A percentile compares a stretch with the other conserved stretches of the same genome.
phyloP scores from a whole-genome alignment of 2,113 vertebrate species.

The Callocephalon fimbriatum region DNA sequence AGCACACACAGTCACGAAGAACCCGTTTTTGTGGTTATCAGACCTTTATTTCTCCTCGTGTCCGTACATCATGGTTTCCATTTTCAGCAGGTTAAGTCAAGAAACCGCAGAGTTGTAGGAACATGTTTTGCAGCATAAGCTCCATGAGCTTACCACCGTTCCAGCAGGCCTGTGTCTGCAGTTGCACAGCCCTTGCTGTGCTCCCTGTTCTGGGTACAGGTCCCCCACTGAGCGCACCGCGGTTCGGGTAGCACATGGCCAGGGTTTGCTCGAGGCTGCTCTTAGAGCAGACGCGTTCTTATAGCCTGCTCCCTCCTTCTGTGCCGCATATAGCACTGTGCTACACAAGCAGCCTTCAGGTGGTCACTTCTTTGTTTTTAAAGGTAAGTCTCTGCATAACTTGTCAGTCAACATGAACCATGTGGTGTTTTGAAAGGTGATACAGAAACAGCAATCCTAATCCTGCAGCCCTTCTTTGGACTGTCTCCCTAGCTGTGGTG shows the following conservation, averaged over 20 bases:
- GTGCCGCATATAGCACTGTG: fast-evolving
- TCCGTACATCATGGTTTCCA: fast-evolving
- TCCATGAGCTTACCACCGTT: fast-evolving
- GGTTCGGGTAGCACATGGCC: fast-evolving
- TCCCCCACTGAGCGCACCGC: fast-evolving
- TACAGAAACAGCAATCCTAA: not conserved
- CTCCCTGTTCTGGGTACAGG: fast-evolving
- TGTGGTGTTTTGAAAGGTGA: fast-evolving
- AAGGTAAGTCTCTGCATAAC: not conserved
- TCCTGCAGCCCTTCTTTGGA: not conserved
- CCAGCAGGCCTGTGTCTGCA: too few species aligned
- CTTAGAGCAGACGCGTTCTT: not conserved
- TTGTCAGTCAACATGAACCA: not conserved
- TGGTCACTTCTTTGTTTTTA: not conserved
- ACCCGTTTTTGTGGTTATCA: not conserved
- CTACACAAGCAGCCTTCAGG: not conserved
- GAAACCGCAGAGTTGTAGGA: not conserved
- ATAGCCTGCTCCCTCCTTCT: fast-evolving
- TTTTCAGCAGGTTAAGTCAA: not conserved
- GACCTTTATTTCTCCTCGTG: fast-evolving
- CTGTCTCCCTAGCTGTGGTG: not conserved
- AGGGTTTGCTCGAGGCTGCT: not conserved
- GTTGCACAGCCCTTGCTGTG: not conserved
- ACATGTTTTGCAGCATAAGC: fast-evolving
- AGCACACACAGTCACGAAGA: fast-evolving